Evolutionary conservation across 2,113 vertebrate genomes (phyloP), one percentile per base, ranked within the genome.

Genomic region (Mesembrinibis cayennensis): DNA sequence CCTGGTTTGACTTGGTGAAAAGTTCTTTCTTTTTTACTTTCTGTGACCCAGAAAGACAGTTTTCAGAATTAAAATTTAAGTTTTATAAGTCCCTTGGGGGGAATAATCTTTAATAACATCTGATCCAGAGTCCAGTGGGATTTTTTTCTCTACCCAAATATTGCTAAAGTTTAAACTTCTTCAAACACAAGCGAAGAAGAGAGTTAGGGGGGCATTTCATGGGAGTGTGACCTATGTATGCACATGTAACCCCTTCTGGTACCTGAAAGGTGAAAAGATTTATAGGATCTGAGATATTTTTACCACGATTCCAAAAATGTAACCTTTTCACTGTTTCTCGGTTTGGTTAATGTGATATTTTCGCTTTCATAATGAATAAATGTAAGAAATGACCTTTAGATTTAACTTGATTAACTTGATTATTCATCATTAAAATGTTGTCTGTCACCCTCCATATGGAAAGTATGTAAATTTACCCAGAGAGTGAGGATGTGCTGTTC

Each of bases 381-480:
- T 92, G 15, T 86, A 89, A 56, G 12, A 90, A 92, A 50, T 80
- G 34, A 90, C 61, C 61, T 72, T 93, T 90, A 69, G 22, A 61
- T 88, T 93, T 90, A 82, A 80, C 49, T 61, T 85, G 13, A 93
- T 80, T 90, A 65, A 49, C 32, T 96, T 79, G 69, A 63, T 82
- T 95, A 82, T 77, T 94, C 52, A 69, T 82, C 77, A 91, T 56
- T 90, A 70, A 95, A 95, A 53, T 77, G 25, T 44, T 94, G 94
- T 91, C 36, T 96, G 74, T 65, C 58, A 62, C 27, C 25, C 5
- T 85, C 62, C 66, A 38, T 65, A 80, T 45, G 22, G 53, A 85
- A 88, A 82, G 5, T 19, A 77, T 40, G 34, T 52, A 96, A 79
- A 79, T 90, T 76, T 70, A 65, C 15, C 23, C 66, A 58, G 70